phyloP scores from a whole-genome alignment of 2,888 invertebrate genomes.

The Calameuta pallipes region DNA sequence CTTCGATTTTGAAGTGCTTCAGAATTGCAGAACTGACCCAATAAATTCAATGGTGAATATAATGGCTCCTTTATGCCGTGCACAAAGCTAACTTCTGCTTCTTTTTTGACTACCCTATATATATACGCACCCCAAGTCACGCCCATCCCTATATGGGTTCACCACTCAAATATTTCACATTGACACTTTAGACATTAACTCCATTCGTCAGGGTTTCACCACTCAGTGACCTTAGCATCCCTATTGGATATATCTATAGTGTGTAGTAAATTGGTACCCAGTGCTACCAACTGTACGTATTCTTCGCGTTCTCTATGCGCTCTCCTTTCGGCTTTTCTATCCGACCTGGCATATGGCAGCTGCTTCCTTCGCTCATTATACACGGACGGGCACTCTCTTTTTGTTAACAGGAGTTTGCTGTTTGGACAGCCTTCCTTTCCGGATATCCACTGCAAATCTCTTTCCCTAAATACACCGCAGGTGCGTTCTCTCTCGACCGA shows the following conservation, averaged over 20 bases:
- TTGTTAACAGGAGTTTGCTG: constrained; percentile 25
- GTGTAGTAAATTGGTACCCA: not conserved
- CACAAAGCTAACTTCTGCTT: constrained; percentile 32
- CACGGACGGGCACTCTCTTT: constrained; percentile 23
- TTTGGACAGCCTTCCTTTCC: constrained; percentile 35
- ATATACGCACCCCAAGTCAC: constrained; percentile 36
- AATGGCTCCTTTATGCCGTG: constrained; percentile 33
- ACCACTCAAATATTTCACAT: constrained; percentile 56
- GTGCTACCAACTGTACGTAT: not conserved
- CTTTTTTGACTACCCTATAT: not conserved
- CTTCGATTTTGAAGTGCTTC: constrained; percentile 17
- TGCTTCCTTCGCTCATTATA: constrained; percentile 7
- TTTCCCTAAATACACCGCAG: constrained; percentile 13
- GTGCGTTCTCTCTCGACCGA: constrained; percentile 11
- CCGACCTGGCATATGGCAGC: not conserved
- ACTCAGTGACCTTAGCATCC: constrained; percentile 20
- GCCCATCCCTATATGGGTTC: constrained; percentile 42
- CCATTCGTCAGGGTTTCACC: constrained; percentile 51
- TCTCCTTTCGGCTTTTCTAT: not conserved
- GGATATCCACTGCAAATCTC: constrained; percentile 18
- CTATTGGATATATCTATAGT: not conserved
- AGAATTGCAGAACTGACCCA: constrained; percentile 31
- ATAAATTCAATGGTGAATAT: constrained; percentile 40
- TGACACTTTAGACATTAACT: constrained; percentile 59
- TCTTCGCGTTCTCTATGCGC: not conserved